Base-by-base conservation (phyloP, 2,113 vertebrate genomes). In the Centropristis striata region DNA sequence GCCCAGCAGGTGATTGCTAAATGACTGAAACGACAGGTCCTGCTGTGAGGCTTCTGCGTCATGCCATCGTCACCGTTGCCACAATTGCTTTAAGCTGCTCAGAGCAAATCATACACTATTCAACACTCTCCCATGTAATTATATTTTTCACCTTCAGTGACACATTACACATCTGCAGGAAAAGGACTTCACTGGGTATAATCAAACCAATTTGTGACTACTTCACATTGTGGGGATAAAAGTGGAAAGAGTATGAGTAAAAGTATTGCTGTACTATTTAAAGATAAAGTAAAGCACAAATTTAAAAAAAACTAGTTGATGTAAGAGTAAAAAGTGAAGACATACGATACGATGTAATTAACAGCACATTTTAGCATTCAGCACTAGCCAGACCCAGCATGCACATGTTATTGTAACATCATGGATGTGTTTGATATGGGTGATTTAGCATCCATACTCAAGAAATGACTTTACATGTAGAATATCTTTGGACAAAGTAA, bases 41-140 rank as follows among this genome's bases (percentile, higher is more conserved):
- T 61, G 69, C 78, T 84, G 80, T 75, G 86, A 79, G 57, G 68
- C 18, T 82, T 46, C 75, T 89, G 71, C 64, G 42, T 87, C 76
- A 84, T 3, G 27, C 47, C 36, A 9, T 65, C 61, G 14, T 85
- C 76, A 77, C 5, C 10, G 8, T 27, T 8, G 1, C 10, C 36
- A 49, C 63, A 76, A 53, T 74, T 47, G 63, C 11, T 49, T 63
- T 44, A 20, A 51, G 21, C 7, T 4, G 20, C 41, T 65, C 2
- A 49, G 14, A n/a, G 25, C 1, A 8, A 74, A 59, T 27, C 64
- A 41, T 39, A 44, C 49, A 53, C 3, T 8, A 21, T 49, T 63
- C 6, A 47, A 21, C 25, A 11, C 61, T 58, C 27, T 21, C 46
- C 20, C 25, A 1, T 12, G 11, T 15, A 13, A 5, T 13, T 21